phyloP scores from a whole-genome alignment of 2,797 vertebrate genomes.

The Pipistrellus nathusii region DNA sequence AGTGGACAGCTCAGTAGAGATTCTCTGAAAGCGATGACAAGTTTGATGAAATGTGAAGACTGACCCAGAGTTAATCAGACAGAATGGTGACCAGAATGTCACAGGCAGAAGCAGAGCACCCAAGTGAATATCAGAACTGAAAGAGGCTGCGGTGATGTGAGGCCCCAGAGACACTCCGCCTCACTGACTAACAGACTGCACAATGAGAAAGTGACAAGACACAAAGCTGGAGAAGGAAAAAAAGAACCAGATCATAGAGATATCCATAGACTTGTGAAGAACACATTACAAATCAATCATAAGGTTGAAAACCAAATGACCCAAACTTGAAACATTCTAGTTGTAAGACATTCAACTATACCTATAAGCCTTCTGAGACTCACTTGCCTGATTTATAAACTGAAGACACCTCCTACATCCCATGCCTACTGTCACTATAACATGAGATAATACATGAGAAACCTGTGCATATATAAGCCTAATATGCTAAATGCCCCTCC shows the following conservation, averaged over 20 bases:
- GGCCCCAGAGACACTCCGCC: not conserved
- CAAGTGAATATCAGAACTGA: not conserved
- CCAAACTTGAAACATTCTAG: not conserved
- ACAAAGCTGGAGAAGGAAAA: not conserved
- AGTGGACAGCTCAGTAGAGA: not conserved
- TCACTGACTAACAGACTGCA: not conserved
- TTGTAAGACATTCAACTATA: not conserved
- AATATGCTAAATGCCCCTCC: no score
- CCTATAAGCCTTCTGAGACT: not conserved
- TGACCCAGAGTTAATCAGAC: not conserved
- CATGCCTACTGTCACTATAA: not conserved
- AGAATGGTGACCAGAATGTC: not conserved
- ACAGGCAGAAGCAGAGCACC: not conserved
- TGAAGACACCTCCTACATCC: not conserved
- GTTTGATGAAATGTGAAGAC: not conserved
- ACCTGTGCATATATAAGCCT: no score
- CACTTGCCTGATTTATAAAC: not conserved
- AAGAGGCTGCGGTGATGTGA: not conserved
- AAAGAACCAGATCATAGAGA: not conserved
- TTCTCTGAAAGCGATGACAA: not conserved
- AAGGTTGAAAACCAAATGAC: slow-evolving; percentile 40
- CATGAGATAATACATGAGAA: slow-evolving; percentile 10
- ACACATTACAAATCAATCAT: not conserved
- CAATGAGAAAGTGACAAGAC: not conserved
- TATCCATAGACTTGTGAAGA: not conserved